Percentiles rank a stretch among this genome's conserved stretches.
These are phyloP conservation scores for Acrocephalus arundinaceus DNA, from an alignment of 2,113 vertebrate species.

Conservation along the genomic window DNA sequence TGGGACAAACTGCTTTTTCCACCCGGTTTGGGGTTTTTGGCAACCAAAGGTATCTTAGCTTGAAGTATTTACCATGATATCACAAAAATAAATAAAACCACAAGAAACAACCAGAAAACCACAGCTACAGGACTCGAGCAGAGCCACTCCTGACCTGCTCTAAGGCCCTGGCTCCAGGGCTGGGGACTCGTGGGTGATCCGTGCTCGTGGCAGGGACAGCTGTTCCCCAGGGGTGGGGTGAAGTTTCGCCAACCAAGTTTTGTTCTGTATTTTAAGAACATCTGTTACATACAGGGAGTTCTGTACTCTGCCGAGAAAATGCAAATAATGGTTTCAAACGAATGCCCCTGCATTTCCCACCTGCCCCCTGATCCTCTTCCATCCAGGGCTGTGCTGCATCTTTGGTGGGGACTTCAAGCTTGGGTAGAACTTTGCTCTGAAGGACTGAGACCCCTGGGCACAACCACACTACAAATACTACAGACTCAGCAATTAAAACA, in stretches of 20 bases:
- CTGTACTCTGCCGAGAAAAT: slow-evolving; percentile 8
- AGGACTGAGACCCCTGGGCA: neutral
- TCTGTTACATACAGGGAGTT: neutral
- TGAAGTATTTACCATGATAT: neutral
- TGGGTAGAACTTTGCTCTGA: neutral
- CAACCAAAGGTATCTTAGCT: neutral
- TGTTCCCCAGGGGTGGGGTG: neutral
- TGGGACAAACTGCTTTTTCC: neutral
- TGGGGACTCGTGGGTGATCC: fast-evolving
- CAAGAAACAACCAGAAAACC: neutral
- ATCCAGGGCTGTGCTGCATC: fast-evolving
- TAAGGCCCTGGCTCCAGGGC: neutral
- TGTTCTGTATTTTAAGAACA: slow-evolving; percentile 27
- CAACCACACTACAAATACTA: neutral
- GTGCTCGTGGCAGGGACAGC: neutral
- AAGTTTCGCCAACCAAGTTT: neutral
- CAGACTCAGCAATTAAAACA: neutral
- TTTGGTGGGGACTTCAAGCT: neutral
- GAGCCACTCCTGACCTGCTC: neutral
- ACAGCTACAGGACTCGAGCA: neutral
- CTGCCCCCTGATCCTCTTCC: fast-evolving
- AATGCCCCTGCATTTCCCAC: neutral
- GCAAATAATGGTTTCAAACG: neutral
- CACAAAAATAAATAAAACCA: neutral
- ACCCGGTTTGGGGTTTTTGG: neutral